These are phyloP conservation scores for Mus caroli DNA, from an alignment of 2,797 vertebrate species.

Conservation along the genomic window DNA sequence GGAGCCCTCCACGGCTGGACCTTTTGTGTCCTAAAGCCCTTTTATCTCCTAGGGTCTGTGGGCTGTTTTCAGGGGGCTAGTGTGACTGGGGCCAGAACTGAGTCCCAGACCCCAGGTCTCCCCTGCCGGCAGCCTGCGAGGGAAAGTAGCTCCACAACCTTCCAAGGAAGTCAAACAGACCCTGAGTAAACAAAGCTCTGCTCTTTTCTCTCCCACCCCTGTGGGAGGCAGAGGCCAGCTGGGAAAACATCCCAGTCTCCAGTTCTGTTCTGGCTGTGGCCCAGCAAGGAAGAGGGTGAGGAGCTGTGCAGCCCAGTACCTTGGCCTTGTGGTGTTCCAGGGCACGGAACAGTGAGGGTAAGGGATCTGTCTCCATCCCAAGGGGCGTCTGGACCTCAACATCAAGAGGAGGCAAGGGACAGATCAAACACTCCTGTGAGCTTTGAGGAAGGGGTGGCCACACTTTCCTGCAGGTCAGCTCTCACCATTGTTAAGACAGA, in stretches of 20 bases:
- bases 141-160: neutral
- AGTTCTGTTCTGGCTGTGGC: slow-evolving; percentile 14
- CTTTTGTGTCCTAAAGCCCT: neutral
- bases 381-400: neutral
- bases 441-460: neutral
- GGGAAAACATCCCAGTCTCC: neutral
- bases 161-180: neutral
- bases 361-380: neutral
- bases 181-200: neutral
- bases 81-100: neutral
- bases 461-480: neutral
- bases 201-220: neutral
- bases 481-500: slow-evolving; percentile 66
- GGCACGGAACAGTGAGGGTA: neutral
- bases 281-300: neutral
- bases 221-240: neutral
- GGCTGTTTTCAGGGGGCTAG: neutral
- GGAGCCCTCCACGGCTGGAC: accelerated
- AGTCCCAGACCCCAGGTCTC: accelerated
- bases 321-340: slow-evolving; percentile 40
- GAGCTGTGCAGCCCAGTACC: neutral
- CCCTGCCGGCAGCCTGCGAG: neutral
- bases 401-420: neutral
- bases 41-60: neutral
- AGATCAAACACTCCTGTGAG: slow-evolving; percentile 65